These are phyloP conservation scores for Phycodurus eques DNA, from an alignment of 2,113 vertebrate species.

Conservation along the genomic window DNA sequence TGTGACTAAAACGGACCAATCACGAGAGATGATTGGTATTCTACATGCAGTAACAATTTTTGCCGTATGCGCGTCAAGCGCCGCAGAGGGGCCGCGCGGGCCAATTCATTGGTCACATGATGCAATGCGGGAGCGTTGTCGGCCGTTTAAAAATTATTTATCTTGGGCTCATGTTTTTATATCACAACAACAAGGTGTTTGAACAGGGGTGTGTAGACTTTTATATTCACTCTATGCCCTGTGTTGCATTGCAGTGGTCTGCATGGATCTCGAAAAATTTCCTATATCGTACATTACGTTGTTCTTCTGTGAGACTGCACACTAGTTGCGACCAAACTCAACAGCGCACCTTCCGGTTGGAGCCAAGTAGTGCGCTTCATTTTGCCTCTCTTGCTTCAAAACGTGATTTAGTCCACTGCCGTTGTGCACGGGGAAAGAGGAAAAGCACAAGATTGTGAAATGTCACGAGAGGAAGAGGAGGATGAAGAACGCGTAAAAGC, in stretches of 20 bases:
- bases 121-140: too few species aligned
- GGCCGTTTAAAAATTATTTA: too few species aligned
- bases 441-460: constrained; percentile 41
- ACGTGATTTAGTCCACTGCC: constrained; percentile 7
- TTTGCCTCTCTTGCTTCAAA: background rate
- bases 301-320: background rate
- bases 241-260: background rate
- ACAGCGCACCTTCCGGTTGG: background rate
- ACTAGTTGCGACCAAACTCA: background rate
- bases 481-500: constrained; percentile 58
- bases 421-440: constrained; percentile 22
- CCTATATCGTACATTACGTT: background rate
- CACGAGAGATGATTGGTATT: too few species aligned
- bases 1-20: too few species aligned
- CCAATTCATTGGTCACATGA: too few species aligned
- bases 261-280: background rate
- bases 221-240: background rate
- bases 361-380: background rate
- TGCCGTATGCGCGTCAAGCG: too few species aligned
- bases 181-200: too few species aligned
- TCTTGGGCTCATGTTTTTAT: too few species aligned
- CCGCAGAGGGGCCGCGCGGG: too few species aligned
- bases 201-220: background rate
- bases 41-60: too few species aligned
- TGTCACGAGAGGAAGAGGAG: constrained; percentile 62